Evolutionary conservation across 2,113 vertebrate species (phyloP).

Genomic region (Mellivora capensis): DNA sequence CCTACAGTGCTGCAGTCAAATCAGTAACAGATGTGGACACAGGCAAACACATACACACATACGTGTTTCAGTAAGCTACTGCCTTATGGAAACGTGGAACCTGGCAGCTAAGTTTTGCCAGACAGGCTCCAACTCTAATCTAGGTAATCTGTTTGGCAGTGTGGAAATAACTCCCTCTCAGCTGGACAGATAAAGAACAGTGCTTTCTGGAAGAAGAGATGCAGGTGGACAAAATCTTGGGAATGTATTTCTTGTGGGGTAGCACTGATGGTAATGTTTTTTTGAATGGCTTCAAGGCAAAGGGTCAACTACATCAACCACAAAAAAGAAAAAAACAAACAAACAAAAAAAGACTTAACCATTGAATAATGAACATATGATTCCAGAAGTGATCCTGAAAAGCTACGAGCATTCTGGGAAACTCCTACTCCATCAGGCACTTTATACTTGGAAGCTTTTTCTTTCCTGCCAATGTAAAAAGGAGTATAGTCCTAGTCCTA

Average conservation of each 20-base stretch:
- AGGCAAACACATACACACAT: neutral
- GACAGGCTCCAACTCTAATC: neutral
- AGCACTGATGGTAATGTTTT: neutral
- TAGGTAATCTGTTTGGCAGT: neutral
- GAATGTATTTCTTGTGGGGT: neutral
- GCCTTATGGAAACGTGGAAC: neutral
- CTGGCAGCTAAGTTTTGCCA: neutral
- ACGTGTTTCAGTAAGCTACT: neutral
- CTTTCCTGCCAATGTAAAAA: neutral
- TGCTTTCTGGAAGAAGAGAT: neutral
- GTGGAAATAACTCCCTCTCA: neutral
- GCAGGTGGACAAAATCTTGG: neutral
- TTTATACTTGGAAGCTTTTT: neutral
- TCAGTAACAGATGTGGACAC: neutral
- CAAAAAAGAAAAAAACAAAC: too few relatives aligned
- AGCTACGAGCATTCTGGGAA: neutral
- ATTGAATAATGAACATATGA: neutral
- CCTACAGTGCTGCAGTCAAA: neutral
- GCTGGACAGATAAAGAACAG: neutral
- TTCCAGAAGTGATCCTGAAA: neutral
- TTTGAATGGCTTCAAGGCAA: neutral
- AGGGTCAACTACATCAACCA: neutral
- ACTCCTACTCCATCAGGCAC: neutral
- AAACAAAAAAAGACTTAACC: too few relatives aligned
- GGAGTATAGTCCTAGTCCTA: neutral